Base-by-base conservation (phyloP, 2,888 invertebrate species). In the Chouioia cunea region DNA sequence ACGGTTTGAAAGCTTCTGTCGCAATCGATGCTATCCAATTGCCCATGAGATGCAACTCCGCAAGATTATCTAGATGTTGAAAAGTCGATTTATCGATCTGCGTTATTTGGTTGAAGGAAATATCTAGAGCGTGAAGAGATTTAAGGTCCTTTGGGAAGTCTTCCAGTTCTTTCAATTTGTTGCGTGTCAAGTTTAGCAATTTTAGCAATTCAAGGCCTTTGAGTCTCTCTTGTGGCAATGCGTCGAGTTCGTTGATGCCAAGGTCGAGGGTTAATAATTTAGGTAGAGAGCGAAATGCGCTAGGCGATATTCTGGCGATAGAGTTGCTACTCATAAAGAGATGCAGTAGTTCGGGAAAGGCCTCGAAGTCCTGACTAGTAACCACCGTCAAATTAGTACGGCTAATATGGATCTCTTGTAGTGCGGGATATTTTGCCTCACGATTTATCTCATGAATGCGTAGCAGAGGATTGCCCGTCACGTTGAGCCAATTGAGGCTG, bases 301-400 rank as follows among this genome's bases (percentile, higher is more conserved):
- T 93, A 0, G 96, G 94, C 2, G 95, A 94, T 72, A 97, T 90
- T 73, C 93, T 88, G 16, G 92, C 91, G 75, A 95, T 93, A 71
- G 90, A 88, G 85, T 95, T 95, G 77, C 89, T 89, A 48, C 90
- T 89, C 77, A 95, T 86, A 80, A 91, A 91, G 67, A 95, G 88
- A 80, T 92, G 93, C 80, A 93, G 90, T 46, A 95, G 86, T 0
- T 92, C 90, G 20, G 94, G 93, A 80, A 95, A 95, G 46, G 93
- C 91, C 80, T 94, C 93, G 79, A 96, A 95, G 81, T 95, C 95
- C 81, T 92, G 93, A 76, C 93, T 93, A 0, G 94, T 94, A 58
- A 96, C 89, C 75, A 95, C 92, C 20, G 91, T 93, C 62, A 95
- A 87, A 82, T 95, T 95, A 8, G 95, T 95, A 53, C 89, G 89